These are phyloP conservation scores for Urophycis tenuis DNA, from an alignment of 2,797 vertebrate species.

Conservation along the genomic window DNA sequence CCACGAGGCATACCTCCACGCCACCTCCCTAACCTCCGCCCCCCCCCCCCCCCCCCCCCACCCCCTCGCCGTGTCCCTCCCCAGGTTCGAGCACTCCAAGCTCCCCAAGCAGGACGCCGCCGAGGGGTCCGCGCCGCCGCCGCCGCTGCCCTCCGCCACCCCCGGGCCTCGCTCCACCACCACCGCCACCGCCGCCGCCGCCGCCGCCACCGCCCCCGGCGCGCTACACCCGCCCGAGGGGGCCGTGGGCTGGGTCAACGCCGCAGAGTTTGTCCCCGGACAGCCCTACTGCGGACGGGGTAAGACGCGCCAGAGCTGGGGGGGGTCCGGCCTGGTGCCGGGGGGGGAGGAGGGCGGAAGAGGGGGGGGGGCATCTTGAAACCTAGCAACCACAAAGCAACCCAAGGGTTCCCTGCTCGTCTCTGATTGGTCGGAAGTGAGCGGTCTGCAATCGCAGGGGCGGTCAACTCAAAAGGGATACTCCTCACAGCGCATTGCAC, in stretches of 20 bases:
- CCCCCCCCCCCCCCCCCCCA: too few relatives aligned
- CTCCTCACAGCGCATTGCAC: too few relatives aligned
- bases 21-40: too few relatives aligned
- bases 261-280: constrained; percentile 94
- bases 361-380: neutral
- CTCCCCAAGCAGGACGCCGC: constrained; percentile 79
- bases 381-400: neutral
- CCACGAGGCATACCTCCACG: too few relatives aligned
- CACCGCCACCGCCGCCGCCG: constrained; percentile 64
- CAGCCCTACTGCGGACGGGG: constrained; percentile 95
- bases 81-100: constrained; percentile 91
- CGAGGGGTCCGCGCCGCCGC: constrained; percentile 64
- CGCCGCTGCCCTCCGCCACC: constrained; percentile 53
- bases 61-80: neutral
- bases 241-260: constrained; percentile 92
- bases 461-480: too few relatives aligned
- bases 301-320: constrained; percentile 55
- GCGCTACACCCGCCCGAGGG: constrained; percentile 53
- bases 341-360: too few relatives aligned
- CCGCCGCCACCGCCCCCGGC: constrained; percentile 50
- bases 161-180: constrained; percentile 65
- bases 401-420: too few relatives aligned
- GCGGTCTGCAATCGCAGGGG: too few relatives aligned
- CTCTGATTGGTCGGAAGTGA: too few relatives aligned
- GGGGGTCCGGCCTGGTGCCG: too few relatives aligned